Percentiles rank a stretch among this genome's conserved stretches.
These are phyloP conservation scores for Therioaphis trifolii DNA, from an alignment of 2,888 invertebrate genomes.

Conservation along the genomic window DNA sequence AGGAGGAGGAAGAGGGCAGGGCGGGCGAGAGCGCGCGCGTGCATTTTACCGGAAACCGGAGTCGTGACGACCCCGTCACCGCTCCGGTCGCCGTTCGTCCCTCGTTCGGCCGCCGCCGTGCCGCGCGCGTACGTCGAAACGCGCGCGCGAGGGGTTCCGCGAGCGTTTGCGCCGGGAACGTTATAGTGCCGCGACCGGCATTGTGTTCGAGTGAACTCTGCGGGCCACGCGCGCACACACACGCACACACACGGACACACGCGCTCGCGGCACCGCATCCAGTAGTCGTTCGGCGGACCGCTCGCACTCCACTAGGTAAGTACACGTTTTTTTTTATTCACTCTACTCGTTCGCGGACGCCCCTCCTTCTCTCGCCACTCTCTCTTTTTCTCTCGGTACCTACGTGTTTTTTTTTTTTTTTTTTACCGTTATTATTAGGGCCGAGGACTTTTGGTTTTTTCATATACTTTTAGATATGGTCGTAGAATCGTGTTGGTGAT, in stretches of 20 bases:
- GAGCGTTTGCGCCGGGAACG: constrained; percentile 49
- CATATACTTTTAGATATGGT: too few relatives aligned
- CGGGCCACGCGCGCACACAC: constrained; percentile 17
- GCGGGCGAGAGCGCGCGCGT: too few relatives aligned
- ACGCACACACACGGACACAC: too few relatives aligned
- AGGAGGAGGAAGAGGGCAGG: too few relatives aligned
- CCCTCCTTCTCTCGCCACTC: too few relatives aligned
- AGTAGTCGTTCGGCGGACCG: constrained; percentile 54
- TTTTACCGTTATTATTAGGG: too few relatives aligned
- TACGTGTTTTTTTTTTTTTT: background rate
- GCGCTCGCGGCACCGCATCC: constrained; percentile 49
- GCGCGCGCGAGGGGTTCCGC: too few relatives aligned
- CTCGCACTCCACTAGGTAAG: constrained; percentile 41
- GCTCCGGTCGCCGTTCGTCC: background rate
- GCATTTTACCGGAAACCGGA: background rate
- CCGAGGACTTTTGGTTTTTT: too few relatives aligned
- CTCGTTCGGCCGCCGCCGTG: background rate
- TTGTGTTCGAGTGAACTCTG: constrained; percentile 28
- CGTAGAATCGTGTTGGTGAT: too few relatives aligned
- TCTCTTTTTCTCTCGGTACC: too few relatives aligned
- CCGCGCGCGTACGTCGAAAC: background rate
- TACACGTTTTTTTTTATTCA: background rate
- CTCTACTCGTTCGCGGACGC: background rate
- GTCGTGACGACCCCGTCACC: background rate
- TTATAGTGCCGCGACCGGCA: constrained; percentile 17